Percentiles rank a stretch among this genome's conserved stretches.
phyloP scores from a whole-genome alignment of 2,797 vertebrate genomes.

The Caiman crocodilus region DNA sequence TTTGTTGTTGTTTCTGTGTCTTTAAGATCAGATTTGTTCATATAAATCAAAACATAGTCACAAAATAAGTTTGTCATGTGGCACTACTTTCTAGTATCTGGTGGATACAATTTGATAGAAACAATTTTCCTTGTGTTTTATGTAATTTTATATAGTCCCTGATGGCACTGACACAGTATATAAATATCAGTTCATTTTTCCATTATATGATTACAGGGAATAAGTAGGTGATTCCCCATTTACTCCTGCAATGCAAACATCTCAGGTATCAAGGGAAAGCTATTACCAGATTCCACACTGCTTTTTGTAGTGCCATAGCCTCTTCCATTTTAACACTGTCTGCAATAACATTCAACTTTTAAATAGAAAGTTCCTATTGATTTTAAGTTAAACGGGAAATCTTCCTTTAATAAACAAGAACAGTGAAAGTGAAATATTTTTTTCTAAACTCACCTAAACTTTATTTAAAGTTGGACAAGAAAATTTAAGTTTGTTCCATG shows the following conservation, averaged over 20 bases:
- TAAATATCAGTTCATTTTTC: neutral
- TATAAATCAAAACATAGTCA: slow-evolving; percentile 60
- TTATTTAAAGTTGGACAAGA: neutral
- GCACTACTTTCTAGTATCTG: slow-evolving; percentile 39
- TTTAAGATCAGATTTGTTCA: slow-evolving; percentile 63
- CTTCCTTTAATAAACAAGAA: neutral
- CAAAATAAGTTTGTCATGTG: slow-evolving; percentile 36
- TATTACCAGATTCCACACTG: neutral
- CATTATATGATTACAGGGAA: neutral
- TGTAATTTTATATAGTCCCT: neutral
- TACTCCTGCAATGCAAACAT: neutral
- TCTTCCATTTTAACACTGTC: slow-evolving; percentile 14
- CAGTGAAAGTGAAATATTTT: neutral
- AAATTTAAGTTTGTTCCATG: neutral
- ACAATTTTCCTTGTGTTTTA: neutral
- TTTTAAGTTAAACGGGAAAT: neutral
- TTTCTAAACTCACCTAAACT: neutral
- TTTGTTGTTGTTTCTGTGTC: slow-evolving; percentile 31
- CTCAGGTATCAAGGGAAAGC: neutral
- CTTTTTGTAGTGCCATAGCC: neutral
- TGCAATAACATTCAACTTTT: neutral
- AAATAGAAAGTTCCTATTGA: slow-evolving; percentile 15
- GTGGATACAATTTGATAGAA: slow-evolving; percentile 11
- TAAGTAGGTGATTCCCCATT: neutral
- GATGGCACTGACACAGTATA: slow-evolving; percentile 22